phyloP scores from a whole-genome alignment of 2,797 vertebrate genomes.

The Rhinichthys osculus region DNA sequence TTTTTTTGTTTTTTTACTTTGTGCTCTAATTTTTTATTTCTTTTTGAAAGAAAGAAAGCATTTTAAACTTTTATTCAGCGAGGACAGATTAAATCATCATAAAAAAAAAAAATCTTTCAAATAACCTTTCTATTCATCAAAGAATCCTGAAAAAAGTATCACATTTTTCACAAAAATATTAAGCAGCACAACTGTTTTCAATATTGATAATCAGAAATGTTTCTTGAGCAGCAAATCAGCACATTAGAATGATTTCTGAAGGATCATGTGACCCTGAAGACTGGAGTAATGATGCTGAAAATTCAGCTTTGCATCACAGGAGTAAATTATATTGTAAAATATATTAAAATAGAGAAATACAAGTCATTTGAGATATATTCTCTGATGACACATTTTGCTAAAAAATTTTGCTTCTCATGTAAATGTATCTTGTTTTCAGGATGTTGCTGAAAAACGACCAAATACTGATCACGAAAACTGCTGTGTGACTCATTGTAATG shows the following conservation, averaged over 20 bases:
- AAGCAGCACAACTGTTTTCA: not conserved
- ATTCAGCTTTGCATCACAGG: not conserved
- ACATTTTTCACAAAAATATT: not conserved
- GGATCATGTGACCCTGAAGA: not conserved
- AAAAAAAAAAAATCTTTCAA: not conserved
- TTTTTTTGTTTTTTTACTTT: not conserved
- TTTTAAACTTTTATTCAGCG: not conserved
- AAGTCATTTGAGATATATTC: not conserved
- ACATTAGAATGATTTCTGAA: not conserved
- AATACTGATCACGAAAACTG: not conserved
- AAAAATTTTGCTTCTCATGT: not conserved
- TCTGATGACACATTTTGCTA: not conserved
- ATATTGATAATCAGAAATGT: not conserved
- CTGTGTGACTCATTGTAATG: conserved; percentile 16
- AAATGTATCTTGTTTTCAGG: not conserved
- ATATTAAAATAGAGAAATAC: not conserved
- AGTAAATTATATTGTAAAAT: not conserved
- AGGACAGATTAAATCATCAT: not conserved
- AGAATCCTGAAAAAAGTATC: not conserved
- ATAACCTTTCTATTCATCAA: not conserved
- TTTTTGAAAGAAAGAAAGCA: not conserved
- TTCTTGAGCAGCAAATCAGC: not conserved
- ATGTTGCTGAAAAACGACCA: not conserved
- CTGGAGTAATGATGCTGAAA: not conserved
- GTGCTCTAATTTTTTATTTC: not conserved